phyloP scores from a whole-genome alignment of 2,113 vertebrate genomes.

The Petroica traversi region DNA sequence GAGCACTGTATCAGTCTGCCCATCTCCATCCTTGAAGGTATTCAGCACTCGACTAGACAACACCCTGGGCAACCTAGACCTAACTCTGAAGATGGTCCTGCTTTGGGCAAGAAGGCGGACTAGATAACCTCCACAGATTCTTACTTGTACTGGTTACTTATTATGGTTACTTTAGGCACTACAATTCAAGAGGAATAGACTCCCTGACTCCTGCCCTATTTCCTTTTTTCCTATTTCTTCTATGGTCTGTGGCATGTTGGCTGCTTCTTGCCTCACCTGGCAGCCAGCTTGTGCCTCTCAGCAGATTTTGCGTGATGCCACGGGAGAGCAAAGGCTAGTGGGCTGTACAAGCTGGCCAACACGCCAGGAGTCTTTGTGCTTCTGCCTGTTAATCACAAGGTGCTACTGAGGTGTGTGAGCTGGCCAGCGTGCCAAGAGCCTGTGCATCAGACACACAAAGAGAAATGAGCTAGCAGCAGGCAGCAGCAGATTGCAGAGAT shows the following conservation, averaged over 20 bases:
- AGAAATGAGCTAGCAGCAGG: slow-evolving; percentile 51
- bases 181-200: background rate
- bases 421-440: background rate
- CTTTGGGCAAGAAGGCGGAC: background rate
- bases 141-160: background rate
- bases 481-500: slow-evolving; percentile 53
- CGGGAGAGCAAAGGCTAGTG: slow-evolving; percentile 23
- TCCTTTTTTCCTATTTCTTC: background rate
- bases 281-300: slow-evolving; percentile 23
- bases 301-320: background rate
- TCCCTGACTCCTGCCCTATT: background rate
- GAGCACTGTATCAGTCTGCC: background rate
- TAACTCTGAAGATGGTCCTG: background rate
- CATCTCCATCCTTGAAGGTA: background rate
- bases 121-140: background rate
- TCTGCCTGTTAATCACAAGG: slow-evolving; percentile 61
- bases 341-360: background rate
- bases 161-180: background rate
- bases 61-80: background rate
- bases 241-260: background rate
- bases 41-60: background rate
- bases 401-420: slow-evolving; percentile 49
- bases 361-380: slow-evolving; percentile 23
- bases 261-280: background rate
- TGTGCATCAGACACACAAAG: slow-evolving; percentile 21